Conservation (phyloP, 2,113 vertebrate genomes). For the human region DNA sequence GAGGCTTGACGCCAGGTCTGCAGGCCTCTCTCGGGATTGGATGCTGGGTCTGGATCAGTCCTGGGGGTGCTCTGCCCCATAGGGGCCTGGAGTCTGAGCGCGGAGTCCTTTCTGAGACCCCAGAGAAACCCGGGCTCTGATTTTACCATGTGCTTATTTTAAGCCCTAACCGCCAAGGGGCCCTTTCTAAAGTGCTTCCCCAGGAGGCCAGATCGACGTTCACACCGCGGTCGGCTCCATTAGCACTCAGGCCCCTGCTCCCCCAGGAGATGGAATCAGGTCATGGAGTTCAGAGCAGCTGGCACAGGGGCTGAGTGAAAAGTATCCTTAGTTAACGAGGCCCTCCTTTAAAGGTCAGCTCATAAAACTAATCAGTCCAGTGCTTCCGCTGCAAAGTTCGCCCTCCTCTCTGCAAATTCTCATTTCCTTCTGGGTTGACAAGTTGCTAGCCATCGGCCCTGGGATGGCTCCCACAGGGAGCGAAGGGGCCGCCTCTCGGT, state of each 20-base stretch:
- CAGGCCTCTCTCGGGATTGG: neutral
- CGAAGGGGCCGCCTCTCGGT: neutral
- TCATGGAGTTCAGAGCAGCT: neutral
- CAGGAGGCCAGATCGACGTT: neutral
- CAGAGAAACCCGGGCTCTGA: neutral
- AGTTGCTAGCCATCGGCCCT: too few relatives aligned
- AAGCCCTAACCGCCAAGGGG: neutral
- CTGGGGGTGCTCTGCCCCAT: rapidly evolving
- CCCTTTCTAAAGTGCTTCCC: neutral
- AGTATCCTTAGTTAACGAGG: neutral
- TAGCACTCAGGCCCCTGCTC: neutral
- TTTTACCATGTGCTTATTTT: neutral
- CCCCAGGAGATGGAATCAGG: neutral
- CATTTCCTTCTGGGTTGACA: neutral
- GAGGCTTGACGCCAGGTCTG: rapidly evolving
- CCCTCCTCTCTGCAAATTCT: neutral
- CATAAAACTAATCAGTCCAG: neutral
- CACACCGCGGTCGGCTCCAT: neutral
- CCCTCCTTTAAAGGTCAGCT: neutral
- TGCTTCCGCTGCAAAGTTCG: too few relatives aligned
- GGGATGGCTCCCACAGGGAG: rapidly evolving
- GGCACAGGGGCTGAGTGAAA: neutral
- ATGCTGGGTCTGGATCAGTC: too few relatives aligned
- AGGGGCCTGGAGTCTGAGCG: rapidly evolving
- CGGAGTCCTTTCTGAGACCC: rapidly evolving